phyloP scores from a whole-genome alignment of 1,140 invertebrate species.

The Dinoponera quadriceps region DNA sequence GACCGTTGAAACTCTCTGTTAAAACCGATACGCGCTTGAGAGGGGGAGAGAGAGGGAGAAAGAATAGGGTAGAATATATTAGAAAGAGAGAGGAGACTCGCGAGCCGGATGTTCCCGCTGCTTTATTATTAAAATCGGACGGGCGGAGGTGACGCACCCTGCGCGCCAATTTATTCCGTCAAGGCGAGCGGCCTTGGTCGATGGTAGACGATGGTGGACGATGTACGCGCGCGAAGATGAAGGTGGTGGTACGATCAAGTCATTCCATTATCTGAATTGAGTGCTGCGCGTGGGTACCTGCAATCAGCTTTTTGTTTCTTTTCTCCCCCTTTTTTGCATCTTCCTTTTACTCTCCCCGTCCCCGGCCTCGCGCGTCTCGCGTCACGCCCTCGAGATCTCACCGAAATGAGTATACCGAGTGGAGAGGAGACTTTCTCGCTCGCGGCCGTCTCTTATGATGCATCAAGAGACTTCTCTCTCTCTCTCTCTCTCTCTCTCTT shows the following conservation, averaged over 20 bases:
- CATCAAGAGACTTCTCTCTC: slow-evolving; percentile 21
- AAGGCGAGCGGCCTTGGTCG: slow-evolving; percentile 63
- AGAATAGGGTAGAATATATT: too few relatives aligned
- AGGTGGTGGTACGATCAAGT: slow-evolving; percentile 80
- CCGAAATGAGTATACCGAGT: slow-evolving; percentile 63
- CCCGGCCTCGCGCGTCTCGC: slow-evolving; percentile 55
- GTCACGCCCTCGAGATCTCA: slow-evolving; percentile 74
- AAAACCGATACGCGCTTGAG: slow-evolving; percentile 25
- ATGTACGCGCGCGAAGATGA: slow-evolving; percentile 64
- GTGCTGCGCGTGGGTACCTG: slow-evolving; percentile 78
- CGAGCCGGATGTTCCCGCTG: slow-evolving; percentile 33
- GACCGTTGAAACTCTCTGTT: slow-evolving; percentile 54
- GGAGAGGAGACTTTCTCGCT: slow-evolving; percentile 8
- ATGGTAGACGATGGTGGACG: slow-evolving; percentile 45
- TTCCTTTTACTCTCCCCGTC: slow-evolving; percentile 40
- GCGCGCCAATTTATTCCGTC: slow-evolving; percentile 73
- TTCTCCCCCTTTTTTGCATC: slow-evolving; percentile 32
- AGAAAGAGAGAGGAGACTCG: not conserved
- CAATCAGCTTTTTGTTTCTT: slow-evolving; percentile 73
- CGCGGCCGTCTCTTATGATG: slow-evolving; percentile 14
- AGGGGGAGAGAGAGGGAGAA: not conserved
- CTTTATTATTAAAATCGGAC: slow-evolving; percentile 65
- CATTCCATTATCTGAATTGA: slow-evolving; percentile 85
- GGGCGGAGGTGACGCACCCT: slow-evolving; percentile 69
- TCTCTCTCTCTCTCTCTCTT: not conserved